phyloP scores from a whole-genome alignment of 2,797 vertebrate species.

The Neosilurus mollespiculum region DNA sequence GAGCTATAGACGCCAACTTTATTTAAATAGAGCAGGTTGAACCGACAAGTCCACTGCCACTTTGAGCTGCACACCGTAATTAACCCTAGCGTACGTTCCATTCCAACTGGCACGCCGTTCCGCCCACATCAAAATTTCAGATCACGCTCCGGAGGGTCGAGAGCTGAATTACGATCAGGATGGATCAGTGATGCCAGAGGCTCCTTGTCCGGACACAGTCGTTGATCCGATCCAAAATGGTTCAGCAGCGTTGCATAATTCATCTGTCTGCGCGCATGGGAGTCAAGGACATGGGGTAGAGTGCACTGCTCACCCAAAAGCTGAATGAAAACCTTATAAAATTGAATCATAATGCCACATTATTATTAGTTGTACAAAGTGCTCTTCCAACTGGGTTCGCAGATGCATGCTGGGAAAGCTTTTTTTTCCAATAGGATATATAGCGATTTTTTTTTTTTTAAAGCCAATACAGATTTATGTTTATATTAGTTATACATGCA shows the following conservation, averaged over 20 bases:
- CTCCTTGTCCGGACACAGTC: not conserved
- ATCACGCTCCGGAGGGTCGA: not conserved
- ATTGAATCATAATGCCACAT: not conserved
- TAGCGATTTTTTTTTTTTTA: no score
- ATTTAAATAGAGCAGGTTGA: slow-evolving; percentile 1
- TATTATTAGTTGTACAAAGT: not conserved
- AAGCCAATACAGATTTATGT: no score
- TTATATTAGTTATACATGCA: no score
- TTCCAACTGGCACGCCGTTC: not conserved
- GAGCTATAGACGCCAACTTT: not conserved
- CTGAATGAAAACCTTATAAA: not conserved
- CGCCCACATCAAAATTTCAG: slow-evolving; percentile 10
- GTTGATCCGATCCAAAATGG: slow-evolving; percentile 3
- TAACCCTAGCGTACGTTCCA: not conserved
- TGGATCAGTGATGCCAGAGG: not conserved
- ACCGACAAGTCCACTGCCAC: not conserved
- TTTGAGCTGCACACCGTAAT: not conserved
- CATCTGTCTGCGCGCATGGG: slow-evolving; percentile 6
- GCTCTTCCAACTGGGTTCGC: not conserved
- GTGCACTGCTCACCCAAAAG: not conserved
- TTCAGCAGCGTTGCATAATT: slow-evolving; percentile 3
- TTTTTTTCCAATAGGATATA: not conserved
- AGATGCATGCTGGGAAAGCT: not conserved
- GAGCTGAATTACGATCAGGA: slow-evolving; percentile 23
- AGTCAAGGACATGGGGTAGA: slow-evolving; percentile 1